Evolutionary conservation across 2,113 vertebrate genomes (phyloP), one percentile per base, ranked within the genome.

Genomic region (Chamaetylas fuelleborni): DNA sequence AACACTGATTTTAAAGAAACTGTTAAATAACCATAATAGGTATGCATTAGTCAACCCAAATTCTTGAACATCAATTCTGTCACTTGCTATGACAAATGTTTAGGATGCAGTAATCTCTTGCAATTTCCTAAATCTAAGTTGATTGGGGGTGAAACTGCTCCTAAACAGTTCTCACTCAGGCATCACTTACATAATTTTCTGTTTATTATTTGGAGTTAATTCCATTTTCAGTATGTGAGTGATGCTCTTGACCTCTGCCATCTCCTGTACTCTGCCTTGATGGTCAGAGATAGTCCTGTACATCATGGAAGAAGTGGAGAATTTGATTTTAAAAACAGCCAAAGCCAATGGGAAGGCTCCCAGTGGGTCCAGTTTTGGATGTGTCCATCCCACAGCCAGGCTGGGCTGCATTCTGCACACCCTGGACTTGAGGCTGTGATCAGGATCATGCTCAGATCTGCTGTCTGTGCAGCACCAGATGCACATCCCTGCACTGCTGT

Each of bases 181-280:
- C 20, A 42, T 50, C 0, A 0, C 25, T 82, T 61, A 18, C 20
- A 13, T n/a, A 0, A 0, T 25, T 6, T 43, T 40, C 8, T 66
- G 45, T 47, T 38, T 69, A 34, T 47, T 60, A 10, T 31, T 45
- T 65, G 54, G 56, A 43, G 4, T 67, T 50, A 5, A 3, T 73
- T 58, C 33, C 31, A 5, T 61, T 57, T 34, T 19, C 14, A 56
- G 28, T 7, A 25, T 0, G 0, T 8, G 19, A 57, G 53, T 7
- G 56, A 31, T 60, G 60, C 29, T 22, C 23, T 81, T 57, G 71
- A 61, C 8, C 31, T 88, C 71, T 54, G 14, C 4, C 48, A 50
- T 23, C 34, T 71, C 20, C 34, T 48, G 2, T 14, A 9, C 36
- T 51, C 36, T 67, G 38, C 51, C 40, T 23, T 40, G 51, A 17